Conservation (phyloP, 2,113 vertebrate genomes). For the Chionodraco myersi region DNA sequence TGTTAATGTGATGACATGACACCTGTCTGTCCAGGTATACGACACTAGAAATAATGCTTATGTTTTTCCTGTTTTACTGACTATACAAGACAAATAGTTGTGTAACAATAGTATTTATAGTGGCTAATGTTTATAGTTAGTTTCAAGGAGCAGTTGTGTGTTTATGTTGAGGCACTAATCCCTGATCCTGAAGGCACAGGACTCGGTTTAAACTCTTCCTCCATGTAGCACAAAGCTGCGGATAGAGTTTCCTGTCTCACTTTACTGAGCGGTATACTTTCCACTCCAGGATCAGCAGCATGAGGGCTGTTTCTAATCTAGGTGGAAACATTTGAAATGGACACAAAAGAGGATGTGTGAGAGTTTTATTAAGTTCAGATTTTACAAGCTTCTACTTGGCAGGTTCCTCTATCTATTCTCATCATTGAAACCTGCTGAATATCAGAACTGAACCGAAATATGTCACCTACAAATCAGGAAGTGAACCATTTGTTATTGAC, state of each 20-base stretch:
- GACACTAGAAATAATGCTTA: constrained; percentile 18
- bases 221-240: constrained; percentile 38
- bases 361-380: neutral
- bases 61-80: neutral
- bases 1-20: neutral
- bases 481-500: neutral
- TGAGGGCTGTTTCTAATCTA: neutral
- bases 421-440: neutral
- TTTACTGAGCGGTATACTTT: constrained; percentile 42
- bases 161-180: constrained; percentile 15
- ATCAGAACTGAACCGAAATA: neutral
- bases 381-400: neutral
- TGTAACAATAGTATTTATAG: too few species aligned
- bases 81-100: neutral
- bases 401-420: constrained; percentile 30
- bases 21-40: constrained; percentile 41
- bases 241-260: constrained; percentile 58
- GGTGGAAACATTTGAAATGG: neutral
- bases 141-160: neutral
- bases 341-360: neutral
- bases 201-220: neutral
- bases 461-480: neutral
- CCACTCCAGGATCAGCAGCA: constrained; percentile 4
- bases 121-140: neutral
- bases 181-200: neutral